Evolutionary conservation across 2,113 vertebrate genomes (phyloP).

Genomic region (Macaca mulatta): DNA sequence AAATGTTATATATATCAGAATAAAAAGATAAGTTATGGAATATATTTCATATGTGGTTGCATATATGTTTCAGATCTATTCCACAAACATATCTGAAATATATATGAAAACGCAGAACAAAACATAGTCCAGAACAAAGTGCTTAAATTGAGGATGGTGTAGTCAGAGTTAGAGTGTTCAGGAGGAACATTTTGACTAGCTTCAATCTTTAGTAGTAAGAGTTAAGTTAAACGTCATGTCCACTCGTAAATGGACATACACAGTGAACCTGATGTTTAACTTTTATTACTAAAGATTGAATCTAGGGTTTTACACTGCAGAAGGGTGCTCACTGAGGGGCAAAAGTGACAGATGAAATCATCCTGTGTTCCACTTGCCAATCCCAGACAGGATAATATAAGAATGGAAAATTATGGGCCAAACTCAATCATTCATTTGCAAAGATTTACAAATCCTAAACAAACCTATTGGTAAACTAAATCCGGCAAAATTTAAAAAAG

Average conservation of each 20-base stretch:
- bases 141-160: neutral
- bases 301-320: neutral
- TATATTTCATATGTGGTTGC: neutral
- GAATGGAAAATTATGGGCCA: neutral
- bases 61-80: neutral
- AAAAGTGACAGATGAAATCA: neutral
- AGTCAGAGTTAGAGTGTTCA: neutral
- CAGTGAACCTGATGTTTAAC: neutral
- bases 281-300: neutral
- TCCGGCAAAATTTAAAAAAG: neutral
- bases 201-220: neutral
- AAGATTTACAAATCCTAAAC: neutral
- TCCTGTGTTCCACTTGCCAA: neutral
- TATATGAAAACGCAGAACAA: too few relatives aligned
- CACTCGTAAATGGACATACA: neutral
- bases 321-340: neutral
- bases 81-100: too few relatives aligned
- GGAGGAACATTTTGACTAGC: neutral
- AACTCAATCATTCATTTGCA: neutral
- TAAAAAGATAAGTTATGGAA: neutral
- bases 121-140: neutral
- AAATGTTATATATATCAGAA: neutral
- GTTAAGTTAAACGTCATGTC: neutral
- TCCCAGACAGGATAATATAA: neutral
- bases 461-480: neutral